These are phyloP conservation scores for Troilus luridus DNA, from an alignment of 2,888 invertebrate species.

Conservation along the genomic window DNA sequence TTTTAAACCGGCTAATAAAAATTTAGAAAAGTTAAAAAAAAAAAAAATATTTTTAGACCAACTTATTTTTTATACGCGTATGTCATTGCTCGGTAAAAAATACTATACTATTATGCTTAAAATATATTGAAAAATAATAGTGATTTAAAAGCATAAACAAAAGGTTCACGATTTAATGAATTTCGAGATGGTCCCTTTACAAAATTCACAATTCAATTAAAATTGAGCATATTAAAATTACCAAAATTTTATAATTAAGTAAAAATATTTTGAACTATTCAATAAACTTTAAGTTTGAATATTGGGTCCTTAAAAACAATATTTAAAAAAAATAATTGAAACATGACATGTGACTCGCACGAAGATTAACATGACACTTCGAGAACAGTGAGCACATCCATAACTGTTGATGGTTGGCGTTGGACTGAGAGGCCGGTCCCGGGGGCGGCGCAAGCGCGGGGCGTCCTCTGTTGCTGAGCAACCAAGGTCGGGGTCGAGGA, in stretches of 20 bases:
- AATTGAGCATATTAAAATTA: not conserved
- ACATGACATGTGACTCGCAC: not conserved
- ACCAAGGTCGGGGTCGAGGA: not conserved
- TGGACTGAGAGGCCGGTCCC: conserved; percentile 68
- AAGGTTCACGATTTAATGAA: too few species aligned
- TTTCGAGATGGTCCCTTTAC: too few species aligned
- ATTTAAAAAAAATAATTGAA: not conserved
- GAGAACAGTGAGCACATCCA: not conserved
- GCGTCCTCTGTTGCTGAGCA: not conserved
- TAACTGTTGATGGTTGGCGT: conserved; percentile 66
- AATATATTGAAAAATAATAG: too few species aligned
- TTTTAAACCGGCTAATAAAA: too few species aligned
- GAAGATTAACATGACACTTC: not conserved
- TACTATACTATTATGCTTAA: too few species aligned
- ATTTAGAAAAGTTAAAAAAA: too few species aligned
- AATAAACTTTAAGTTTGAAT: not conserved
- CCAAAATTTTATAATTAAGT: not conserved
- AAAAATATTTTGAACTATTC: not conserved
- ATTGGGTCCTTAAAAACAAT: not conserved
- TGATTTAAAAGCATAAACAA: too few species aligned
- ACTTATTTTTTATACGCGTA: too few species aligned
- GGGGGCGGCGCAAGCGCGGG: conserved; percentile 27
- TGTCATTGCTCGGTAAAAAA: too few species aligned
- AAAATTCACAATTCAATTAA: not conserved
- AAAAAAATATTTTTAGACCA: too few species aligned